phyloP scores from a whole-genome alignment of 2,113 vertebrate genomes.

The Vidua macroura region DNA sequence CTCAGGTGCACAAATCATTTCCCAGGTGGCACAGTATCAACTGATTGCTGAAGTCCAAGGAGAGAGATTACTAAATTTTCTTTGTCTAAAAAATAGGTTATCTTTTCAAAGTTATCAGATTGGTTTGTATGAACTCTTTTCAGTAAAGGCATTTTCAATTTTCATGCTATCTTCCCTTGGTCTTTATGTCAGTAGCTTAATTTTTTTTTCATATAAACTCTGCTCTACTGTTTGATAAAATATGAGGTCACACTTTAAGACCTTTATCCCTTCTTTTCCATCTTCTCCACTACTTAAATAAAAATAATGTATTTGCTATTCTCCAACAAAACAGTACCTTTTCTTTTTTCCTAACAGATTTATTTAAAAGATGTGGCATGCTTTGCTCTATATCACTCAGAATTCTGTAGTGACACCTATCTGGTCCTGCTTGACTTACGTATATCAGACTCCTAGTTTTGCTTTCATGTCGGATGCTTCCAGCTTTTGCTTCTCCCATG shows the following conservation, averaged over 20 bases:
- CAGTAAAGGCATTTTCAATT: constrained; percentile 32
- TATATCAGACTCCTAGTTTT: not conserved
- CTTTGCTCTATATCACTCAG: not conserved
- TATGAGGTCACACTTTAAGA: not conserved
- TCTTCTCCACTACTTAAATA: not conserved
- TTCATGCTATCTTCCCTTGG: not conserved
- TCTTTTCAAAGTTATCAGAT: constrained; percentile 19
- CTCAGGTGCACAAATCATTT: not conserved
- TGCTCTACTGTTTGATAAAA: constrained; percentile 5
- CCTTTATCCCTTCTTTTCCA: not conserved
- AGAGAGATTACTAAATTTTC: constrained; percentile 14
- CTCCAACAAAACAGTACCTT: not conserved
- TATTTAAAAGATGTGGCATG: not conserved
- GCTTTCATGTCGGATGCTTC: not conserved
- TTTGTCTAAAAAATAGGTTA: constrained; percentile 23
- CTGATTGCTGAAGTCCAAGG: not conserved
- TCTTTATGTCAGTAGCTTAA: not conserved
- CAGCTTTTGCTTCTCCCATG: not conserved
- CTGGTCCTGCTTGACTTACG: not conserved
- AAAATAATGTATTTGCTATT: not conserved
- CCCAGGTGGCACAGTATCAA: not conserved
- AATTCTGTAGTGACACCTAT: not conserved
- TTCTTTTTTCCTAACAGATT: not conserved
- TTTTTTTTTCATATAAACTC: constrained; percentile 13
- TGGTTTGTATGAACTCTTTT: not conserved